Conservation (phyloP, 2,888 invertebrate genomes). For the Agrotis ipsilon region DNA sequence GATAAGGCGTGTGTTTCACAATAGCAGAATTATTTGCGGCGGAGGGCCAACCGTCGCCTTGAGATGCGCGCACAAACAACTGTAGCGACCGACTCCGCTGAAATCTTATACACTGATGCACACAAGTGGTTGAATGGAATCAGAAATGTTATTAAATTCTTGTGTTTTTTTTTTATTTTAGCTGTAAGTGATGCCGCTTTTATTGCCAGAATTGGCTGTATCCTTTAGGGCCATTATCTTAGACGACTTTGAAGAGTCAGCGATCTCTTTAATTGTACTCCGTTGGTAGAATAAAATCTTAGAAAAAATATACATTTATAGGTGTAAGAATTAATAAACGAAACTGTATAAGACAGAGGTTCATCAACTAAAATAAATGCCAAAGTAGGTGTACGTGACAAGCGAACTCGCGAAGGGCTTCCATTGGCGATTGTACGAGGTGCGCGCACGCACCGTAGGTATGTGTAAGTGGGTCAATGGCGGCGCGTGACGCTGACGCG, state of each 20-base stretch:
- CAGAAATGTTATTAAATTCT: background rate
- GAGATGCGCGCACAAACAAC: conserved; percentile 90
- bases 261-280: background rate
- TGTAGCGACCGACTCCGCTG: conserved; percentile 83
- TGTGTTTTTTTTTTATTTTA: background rate
- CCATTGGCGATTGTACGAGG: conserved; percentile 82
- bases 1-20: conserved; percentile 89
- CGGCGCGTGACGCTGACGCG: conserved; percentile 88
- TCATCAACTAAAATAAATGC: conserved; percentile 2
- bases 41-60: conserved; percentile 84
- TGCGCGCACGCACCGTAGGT: conserved; percentile 84
- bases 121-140: conserved; percentile 72
- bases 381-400: conserved; percentile 79
- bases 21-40: conserved; percentile 91
- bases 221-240: background rate
- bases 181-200: background rate
- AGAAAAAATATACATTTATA: background rate
- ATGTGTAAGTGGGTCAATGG: conserved; percentile 89
- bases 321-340: background rate
- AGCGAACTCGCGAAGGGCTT: conserved; percentile 76
- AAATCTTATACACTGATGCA: conserved; percentile 81
- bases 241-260: background rate
- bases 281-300: background rate
- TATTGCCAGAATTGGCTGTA: background rate
- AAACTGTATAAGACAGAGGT: background rate